Base-by-base conservation (phyloP, 1,140 invertebrate species). In the Oedothorax gibbosus region DNA sequence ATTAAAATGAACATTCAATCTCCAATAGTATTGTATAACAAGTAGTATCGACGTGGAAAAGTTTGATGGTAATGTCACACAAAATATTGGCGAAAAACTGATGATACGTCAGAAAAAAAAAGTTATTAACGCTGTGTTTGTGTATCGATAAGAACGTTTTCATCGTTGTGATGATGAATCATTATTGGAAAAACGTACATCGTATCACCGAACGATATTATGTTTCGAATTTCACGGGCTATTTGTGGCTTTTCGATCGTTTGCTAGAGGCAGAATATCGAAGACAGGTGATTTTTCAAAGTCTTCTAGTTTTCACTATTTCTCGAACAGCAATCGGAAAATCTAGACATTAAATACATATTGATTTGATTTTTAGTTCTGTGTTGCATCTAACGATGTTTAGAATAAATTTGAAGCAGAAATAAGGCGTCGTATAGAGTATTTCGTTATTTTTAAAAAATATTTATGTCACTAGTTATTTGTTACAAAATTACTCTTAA, bases 1-100 rank as follows among this genome's bases (percentile, higher is more conserved):
- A 35, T 35, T 35, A 35, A 35, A 35, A 54, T 71, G 54, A 71
- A 71, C 50, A 71, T 49, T 71, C 51, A 54, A 71, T 71, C 69
- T 53, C 69, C 69, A 10, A 35, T 35, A 35, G 35, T 35, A 35
- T 35, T 49, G 54, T 51, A 50, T 64, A 77, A 77, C 75, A 51
- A 65, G 77, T 51, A 35, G 18, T 49, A 49, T 66, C n/a, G 35
- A 54, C 35, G 5, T 51, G 66, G 66, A 79, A 81, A 81, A 81
- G 65, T 81, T 81, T 81, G 77, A n/a, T 53, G 20, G 35, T 79
- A 81, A 81, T 81, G 65, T 64, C 66, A 35, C 53, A 20, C 18
- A 81, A 80, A 71, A 81, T 81, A 71, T 71, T 65, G 78, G 65
- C 65, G 77, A 81, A 81, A 81, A 81, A 81, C 64, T 21, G 69